Conservation (phyloP, 2,113 vertebrate species). For the Puntigrus tetrazona region DNA sequence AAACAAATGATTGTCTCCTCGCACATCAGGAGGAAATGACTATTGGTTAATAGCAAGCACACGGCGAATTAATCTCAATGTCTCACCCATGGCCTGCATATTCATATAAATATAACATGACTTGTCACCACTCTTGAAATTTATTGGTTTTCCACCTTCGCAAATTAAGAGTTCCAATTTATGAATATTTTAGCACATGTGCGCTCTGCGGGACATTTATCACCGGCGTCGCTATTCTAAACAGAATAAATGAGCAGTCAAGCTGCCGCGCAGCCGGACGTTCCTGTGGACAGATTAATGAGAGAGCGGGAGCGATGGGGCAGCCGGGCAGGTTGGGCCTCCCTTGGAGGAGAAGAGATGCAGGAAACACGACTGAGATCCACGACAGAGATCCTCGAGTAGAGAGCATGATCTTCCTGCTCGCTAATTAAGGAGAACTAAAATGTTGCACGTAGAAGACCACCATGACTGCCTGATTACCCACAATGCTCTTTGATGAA, state of each 20-base stretch:
- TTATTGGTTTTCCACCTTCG: constrained; percentile 77
- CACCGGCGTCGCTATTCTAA: constrained; percentile 89
- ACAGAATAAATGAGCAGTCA: constrained; percentile 99
- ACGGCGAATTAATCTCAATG: constrained; percentile 73
- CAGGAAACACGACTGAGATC: constrained; percentile 2
- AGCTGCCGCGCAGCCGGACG: constrained; percentile 85
- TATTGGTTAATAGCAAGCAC: constrained; percentile 63
- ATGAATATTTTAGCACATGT: constrained; percentile 99
- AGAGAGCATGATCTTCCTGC: neutral
- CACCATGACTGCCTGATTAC: neutral
- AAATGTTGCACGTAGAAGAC: neutral
- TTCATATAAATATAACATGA: constrained; percentile 78
- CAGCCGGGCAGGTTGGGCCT: constrained; percentile 58
- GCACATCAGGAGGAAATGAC: constrained; percentile 54
- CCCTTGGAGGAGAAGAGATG: constrained; percentile 65
- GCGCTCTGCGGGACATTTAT: constrained; percentile 96
- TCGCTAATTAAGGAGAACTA: neutral
- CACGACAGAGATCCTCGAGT: neutral
- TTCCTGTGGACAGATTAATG: constrained; percentile 69
- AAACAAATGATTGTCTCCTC: constrained; percentile 49
- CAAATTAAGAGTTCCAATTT: constrained; percentile 80
- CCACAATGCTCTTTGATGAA: neutral
- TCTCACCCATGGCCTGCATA: constrained; percentile 72
- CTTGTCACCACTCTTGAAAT: constrained; percentile 72
- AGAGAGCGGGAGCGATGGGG: constrained; percentile 62